Evolutionary conservation across 2,888 invertebrate species (phyloP), one percentile per base, ranked within the genome.

Genomic region (Cryptocheilus praepositus): DNA sequence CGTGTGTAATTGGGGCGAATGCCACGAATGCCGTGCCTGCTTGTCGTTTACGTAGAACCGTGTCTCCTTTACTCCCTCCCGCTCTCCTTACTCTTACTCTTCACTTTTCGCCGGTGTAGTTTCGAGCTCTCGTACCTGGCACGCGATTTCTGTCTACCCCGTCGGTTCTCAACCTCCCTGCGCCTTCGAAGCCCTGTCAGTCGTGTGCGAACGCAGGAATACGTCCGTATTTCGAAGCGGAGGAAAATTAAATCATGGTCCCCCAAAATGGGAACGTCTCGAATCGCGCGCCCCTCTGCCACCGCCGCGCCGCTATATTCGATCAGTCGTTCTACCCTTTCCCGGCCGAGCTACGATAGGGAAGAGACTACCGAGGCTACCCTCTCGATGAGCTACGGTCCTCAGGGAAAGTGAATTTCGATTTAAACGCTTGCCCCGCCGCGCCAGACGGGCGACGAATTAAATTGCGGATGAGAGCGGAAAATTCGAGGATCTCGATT

Each of bases 1-100:
- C 54, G 57, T 57, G 56, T 58, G 75, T 79, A 79, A 79, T 79
- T 80, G 80, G 73, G 44, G 64, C 71, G 56, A 69, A 77, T 76
- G 70, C 72, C 74, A 46, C 66, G 69, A 67, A 70, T 74, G 59
- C 73, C 64, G 57, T 49, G 62, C 49, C 60, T 46, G 64, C 15
- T 61, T 64, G 70, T 77, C 67, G 69, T 66, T 70, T 61, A 51
- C 49, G 58, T n/a, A 66, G 54, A 68, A 68, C 67, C 62, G 55
- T 36, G 52, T 65, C 64, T 44, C 19, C 13, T 44, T 15, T 65
- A 36, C 64, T 64, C n/a, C 49, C 46, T n/a, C n/a, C n/a, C n/a
- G n/a, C n/a, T n/a, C n/a, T n/a, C n/a, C n/a, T n/a, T n/a, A n/a
- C n/a, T n/a, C 28, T 36, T 36, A 36, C 36, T 36, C 36, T 36